These are phyloP conservation scores for Macrosteles quadrilineatus DNA, from an alignment of 1,140 invertebrate genomes.

Conservation along the genomic window DNA sequence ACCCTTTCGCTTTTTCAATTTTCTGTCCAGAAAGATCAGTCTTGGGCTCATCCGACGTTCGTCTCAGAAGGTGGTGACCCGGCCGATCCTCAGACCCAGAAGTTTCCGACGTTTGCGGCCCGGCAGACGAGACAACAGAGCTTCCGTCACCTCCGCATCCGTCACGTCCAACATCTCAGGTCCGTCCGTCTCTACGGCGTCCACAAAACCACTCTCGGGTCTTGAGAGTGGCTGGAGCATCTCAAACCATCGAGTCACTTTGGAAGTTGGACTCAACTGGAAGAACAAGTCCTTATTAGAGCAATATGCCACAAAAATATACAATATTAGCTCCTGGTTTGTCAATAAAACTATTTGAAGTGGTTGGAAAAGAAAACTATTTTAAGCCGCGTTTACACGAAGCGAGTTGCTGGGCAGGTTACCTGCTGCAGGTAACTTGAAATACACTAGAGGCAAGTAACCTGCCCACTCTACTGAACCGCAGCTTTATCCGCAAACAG, in stretches of 20 bases:
- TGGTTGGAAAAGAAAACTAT: too few relatives aligned
- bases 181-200: conserved; percentile 51
- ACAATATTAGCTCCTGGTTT: too few relatives aligned
- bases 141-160: conserved; percentile 56
- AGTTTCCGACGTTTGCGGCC: conserved; percentile 66
- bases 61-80: conserved; percentile 62
- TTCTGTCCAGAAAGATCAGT: background rate
- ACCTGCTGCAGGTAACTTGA: too few relatives aligned
- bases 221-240: conserved; percentile 60
- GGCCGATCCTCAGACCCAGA: conserved; percentile 62
- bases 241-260: conserved; percentile 73
- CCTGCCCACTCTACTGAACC: too few relatives aligned
- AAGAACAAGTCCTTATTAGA: too few relatives aligned
- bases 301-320: too few relatives aligned
- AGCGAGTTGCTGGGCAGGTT: too few relatives aligned
- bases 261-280: conserved; percentile 67
- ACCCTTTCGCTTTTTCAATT: too few relatives aligned
- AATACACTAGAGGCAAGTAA: too few relatives aligned
- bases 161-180: conserved; percentile 40
- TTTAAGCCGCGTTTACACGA: too few relatives aligned
- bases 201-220: conserved; percentile 71
- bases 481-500: too few relatives aligned
- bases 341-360: too few relatives aligned
- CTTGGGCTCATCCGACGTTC: conserved; percentile 9
- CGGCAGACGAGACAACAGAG: conserved; percentile 62